A percentile compares a stretch with the other conserved stretches of the same genome.
phyloP scores from a whole-genome alignment of 53 echinoderm and acorn worm genomes.

The Zoroaster sp. region DNA sequence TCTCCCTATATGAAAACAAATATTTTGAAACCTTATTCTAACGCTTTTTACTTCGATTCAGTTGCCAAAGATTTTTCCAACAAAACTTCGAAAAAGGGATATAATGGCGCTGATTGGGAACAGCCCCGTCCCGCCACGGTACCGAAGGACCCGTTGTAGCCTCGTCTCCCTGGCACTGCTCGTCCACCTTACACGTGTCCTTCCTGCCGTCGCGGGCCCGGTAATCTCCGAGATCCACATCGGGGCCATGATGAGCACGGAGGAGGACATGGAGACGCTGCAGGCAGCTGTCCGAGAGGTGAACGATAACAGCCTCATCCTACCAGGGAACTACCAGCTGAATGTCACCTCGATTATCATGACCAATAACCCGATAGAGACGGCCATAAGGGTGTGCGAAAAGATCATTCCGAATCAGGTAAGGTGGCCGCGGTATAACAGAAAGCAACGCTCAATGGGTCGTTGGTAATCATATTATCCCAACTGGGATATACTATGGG shows the following conservation, averaged over 20 bases:
- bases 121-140: too few species aligned
- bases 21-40: too few species aligned
- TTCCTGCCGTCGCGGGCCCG: conserved; percentile 1
- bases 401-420: conserved; percentile 62
- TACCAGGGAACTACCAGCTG: conserved; percentile 43
- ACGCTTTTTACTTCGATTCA: too few species aligned
- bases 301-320: conserved; percentile 56
- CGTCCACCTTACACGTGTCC: conserved; percentile 25
- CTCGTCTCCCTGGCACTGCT: neutral
- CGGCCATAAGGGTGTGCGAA: conserved; percentile 57
- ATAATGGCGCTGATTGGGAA: neutral
- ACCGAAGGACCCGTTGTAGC: too few species aligned
- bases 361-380: conserved; percentile 61
- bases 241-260: conserved; percentile 55
- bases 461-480: too few species aligned
- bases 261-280: conserved; percentile 22
- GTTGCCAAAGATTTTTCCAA: too few species aligned
- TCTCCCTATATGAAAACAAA: too few species aligned
- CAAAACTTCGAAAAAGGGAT: neutral
- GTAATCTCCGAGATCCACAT: conserved; percentile 47
- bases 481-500: too few species aligned
- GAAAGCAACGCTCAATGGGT: too few species aligned
- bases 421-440: too few species aligned
- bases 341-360: conserved; percentile 52
- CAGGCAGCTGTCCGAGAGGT: conserved; percentile 36